Evolutionary conservation across 1,140 invertebrate species (phyloP), one percentile per base, ranked within the genome.

Genomic region (Cotesia vestalis): DNA sequence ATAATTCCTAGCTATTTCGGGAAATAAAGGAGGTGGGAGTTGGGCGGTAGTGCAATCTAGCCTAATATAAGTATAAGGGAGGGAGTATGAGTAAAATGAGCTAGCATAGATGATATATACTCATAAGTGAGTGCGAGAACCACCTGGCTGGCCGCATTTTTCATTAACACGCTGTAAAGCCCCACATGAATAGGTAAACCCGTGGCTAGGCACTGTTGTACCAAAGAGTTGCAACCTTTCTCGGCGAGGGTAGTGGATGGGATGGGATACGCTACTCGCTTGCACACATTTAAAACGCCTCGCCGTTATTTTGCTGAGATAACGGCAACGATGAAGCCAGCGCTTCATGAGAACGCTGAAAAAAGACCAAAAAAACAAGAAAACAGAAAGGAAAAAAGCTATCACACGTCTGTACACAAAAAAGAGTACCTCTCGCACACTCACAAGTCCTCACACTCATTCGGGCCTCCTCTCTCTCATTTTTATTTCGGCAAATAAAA

Each of bases 151-250:
- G 77, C 72, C 78, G 78, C 77, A 84, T 83, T 83, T 84, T 84
- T 84, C 82, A 84, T 84, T 84, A 83, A 83, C 82, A 76, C 81
- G 77, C 73, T 83, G 77, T 78, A 84, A 84, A 83, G 81, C 77
- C 76, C 73, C 75, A 76, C 75, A 81, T 84, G 82, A 84, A 84
- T 84, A 84, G 80, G 73, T 82, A 80, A 81, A 81, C 72, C 77
- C 53, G 69, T 68, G 73, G 40, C 27, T 27, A 27, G 27, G 27
- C 27, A 27, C 27, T 46, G 40, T 46, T 76, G 75, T 27, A 59
- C 57, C 9, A 63, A 73, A 71, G 70, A 72, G 71, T 72, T 66
- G 59, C 64, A 67, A 61, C 57, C 62, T 72, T 36, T 12, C 12
- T 63, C 35, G 38, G 38, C 27, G 27, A 27, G 27, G 27, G 27